phyloP scores from a whole-genome alignment of 2,113 vertebrate genomes.

The Mustela lutreola region DNA sequence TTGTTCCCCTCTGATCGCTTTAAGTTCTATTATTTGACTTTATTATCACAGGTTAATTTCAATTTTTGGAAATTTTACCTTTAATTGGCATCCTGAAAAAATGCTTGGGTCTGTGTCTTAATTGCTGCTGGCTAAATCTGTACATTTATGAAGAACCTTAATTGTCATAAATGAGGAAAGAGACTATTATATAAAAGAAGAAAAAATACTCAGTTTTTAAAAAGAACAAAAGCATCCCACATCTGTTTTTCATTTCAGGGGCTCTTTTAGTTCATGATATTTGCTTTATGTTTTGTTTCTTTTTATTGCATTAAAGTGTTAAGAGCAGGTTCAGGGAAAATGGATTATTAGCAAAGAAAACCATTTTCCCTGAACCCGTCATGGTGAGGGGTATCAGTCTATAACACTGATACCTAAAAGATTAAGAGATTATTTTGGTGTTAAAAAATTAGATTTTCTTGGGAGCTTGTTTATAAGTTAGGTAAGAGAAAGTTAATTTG shows the following conservation, averaged over 20 bases:
- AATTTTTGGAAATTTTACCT: conserved; percentile 15
- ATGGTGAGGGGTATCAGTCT: background rate
- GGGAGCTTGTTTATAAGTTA: conserved; percentile 7
- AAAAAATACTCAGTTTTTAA: conserved; percentile 33
- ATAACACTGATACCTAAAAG: background rate
- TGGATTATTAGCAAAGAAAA: conserved; percentile 39
- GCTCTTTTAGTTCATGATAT: conserved; percentile 2
- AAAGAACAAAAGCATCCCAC: conserved; percentile 50
- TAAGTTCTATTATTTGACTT: conserved; percentile 23
- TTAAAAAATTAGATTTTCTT: background rate
- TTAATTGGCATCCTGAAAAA: conserved; percentile 33
- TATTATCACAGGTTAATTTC: conserved; percentile 24
- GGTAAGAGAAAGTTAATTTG: background rate
- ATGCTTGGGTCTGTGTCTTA: background rate
- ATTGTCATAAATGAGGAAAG: conserved; percentile 1
- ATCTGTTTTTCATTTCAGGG: conserved; percentile 72
- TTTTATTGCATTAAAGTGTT: conserved; percentile 63
- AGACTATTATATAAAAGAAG: conserved; percentile 68
- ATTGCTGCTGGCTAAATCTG: conserved; percentile 33
- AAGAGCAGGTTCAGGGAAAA: conserved; percentile 50
- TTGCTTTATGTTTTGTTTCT: conserved; percentile 54
- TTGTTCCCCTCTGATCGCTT: background rate
- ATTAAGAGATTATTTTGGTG: conserved; percentile 1
- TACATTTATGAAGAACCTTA: conserved; percentile 23
- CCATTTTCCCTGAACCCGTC: conserved; percentile 16